These are phyloP conservation scores for Helicoverpa zea DNA, from an alignment of 1,140 invertebrate species.

Conservation along the genomic window DNA sequence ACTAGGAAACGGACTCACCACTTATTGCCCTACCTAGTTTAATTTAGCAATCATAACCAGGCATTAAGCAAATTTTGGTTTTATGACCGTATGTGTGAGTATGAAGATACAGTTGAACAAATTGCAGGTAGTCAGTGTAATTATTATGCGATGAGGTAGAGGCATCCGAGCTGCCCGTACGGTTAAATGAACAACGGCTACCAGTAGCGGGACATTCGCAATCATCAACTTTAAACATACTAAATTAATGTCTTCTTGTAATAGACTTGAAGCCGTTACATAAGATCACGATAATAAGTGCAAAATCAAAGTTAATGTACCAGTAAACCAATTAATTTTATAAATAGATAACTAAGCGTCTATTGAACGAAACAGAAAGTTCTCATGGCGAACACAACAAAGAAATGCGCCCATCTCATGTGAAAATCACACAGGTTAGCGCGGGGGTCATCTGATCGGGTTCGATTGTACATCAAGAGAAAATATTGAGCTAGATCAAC, in stretches of 20 bases:
- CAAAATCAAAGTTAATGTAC: slow-evolving; percentile 11
- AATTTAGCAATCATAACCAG: background rate
- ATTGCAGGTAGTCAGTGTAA: slow-evolving; percentile 56
- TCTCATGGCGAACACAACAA: slow-evolving; percentile 49
- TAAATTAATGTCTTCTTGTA: slow-evolving; percentile 42
- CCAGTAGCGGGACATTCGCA: slow-evolving; percentile 57
- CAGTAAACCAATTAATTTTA: slow-evolving; percentile 27
- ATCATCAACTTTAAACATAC: slow-evolving; percentile 59
- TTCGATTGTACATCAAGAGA: slow-evolving; percentile 76
- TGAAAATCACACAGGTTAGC: slow-evolving; percentile 56
- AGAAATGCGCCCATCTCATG: slow-evolving; percentile 57
- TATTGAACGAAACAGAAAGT: slow-evolving; percentile 44
- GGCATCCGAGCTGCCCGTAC: slow-evolving; percentile 43
- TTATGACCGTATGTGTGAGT: slow-evolving; percentile 34
- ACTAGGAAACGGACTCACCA: background rate
- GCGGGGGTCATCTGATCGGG: slow-evolving; percentile 69
- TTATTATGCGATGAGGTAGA: slow-evolving; percentile 58
- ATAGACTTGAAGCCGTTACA: slow-evolving; percentile 32
- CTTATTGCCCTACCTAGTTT: background rate
- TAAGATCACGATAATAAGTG: background rate
- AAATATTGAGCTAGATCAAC: slow-evolving; percentile 79
- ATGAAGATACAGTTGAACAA: slow-evolving; percentile 54
- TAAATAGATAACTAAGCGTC: slow-evolving; percentile 30
- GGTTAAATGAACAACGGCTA: slow-evolving; percentile 56
- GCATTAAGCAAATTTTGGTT: slow-evolving; percentile 34